Conservation (phyloP, 1,140 invertebrate genomes). For the Halesus radiatus region DNA sequence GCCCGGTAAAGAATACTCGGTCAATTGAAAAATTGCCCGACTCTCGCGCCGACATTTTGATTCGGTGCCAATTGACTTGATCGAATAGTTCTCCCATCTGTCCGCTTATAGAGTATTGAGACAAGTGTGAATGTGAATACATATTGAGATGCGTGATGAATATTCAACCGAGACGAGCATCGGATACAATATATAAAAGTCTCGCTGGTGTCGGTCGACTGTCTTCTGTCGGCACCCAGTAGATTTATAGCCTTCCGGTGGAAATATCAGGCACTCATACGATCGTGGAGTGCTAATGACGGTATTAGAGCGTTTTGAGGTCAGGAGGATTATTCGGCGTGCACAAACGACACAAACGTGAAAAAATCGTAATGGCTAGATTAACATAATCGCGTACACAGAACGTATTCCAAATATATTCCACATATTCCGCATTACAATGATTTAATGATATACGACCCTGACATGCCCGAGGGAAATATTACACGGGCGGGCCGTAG, state of each 20-base stretch:
- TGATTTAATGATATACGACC: no score
- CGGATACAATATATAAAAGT: neutral
- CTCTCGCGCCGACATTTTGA: neutral
- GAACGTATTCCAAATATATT: no score
- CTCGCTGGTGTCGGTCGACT: neutral
- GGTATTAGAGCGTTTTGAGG: neutral
- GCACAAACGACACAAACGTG: no score
- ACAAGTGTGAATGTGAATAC: slow-evolving; percentile 24
- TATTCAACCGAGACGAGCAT: slow-evolving; percentile 3
- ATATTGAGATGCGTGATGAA: slow-evolving; percentile 15
- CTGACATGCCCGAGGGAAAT: no score
- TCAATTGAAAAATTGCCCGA: no score
- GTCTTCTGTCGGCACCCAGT: neutral
- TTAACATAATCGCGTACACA: no score
- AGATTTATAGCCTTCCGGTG: slow-evolving; percentile 13
- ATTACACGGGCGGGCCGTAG: no score
- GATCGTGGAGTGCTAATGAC: neutral
- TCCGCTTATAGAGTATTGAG: slow-evolving; percentile 28
- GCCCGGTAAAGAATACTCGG: no score
- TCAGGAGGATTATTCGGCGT: neutral
- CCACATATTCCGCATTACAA: no score
- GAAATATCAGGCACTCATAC: neutral
- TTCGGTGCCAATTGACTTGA: neutral
- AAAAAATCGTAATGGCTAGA: no score
- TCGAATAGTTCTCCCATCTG: neutral